Evolutionary conservation across 2,888 invertebrate species (phyloP).

Genomic region (Portevinia maculata): DNA sequence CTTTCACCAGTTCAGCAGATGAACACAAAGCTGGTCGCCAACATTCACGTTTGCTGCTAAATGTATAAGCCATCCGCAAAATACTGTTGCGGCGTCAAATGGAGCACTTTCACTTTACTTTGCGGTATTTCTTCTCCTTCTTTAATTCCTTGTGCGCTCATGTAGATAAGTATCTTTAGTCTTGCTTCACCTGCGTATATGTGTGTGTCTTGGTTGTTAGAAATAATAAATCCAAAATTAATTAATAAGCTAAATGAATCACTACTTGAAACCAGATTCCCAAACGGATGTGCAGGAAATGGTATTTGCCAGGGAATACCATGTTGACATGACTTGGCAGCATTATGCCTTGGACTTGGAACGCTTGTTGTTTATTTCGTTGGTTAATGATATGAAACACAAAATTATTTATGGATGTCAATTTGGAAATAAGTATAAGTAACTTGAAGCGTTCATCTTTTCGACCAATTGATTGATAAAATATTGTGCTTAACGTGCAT

Average conservation of each 20-base stretch:
- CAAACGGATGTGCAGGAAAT: conserved; percentile 68
- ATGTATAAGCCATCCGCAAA: conserved; percentile 54
- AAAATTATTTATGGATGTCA: conserved; percentile 35
- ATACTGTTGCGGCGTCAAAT: conserved; percentile 67
- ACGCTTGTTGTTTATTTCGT: background rate
- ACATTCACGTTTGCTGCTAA: conserved; percentile 43
- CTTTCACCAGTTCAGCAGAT: conserved; percentile 56
- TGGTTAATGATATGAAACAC: conserved; percentile 7
- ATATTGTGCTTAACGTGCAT: conserved; percentile 36
- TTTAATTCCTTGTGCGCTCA: conserved; percentile 57
- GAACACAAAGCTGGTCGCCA: conserved; percentile 51
- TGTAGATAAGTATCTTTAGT: conserved; percentile 61
- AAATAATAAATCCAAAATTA: conserved; percentile 70
- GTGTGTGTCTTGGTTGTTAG: conserved; percentile 19
- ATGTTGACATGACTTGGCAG: conserved; percentile 30
- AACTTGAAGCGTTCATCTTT: no score
- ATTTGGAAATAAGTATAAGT: no score
- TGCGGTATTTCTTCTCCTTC: conserved; percentile 71
- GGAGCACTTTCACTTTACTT: conserved; percentile 74
- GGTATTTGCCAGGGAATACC: conserved; percentile 46
- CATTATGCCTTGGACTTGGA: conserved; percentile 13
- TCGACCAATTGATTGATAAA: conserved; percentile 56
- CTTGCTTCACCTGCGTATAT: conserved; percentile 43
- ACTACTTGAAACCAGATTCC: conserved; percentile 40
- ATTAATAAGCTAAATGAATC: conserved; percentile 69